phyloP scores from a whole-genome alignment of 2,797 vertebrate species.

The Anas capensis region DNA sequence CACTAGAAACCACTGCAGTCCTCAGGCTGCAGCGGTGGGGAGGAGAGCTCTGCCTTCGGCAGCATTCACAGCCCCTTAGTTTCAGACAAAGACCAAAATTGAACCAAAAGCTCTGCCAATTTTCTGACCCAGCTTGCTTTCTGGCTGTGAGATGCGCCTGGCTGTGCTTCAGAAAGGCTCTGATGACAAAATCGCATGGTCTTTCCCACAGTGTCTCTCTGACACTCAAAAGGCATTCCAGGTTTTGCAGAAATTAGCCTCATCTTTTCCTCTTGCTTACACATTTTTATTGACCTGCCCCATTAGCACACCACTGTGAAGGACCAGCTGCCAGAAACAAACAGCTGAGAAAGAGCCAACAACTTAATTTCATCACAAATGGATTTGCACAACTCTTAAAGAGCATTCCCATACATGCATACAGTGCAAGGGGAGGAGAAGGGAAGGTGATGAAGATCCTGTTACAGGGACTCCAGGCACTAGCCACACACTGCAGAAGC shows the following conservation, averaged over 20 bases:
- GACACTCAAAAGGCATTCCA: not conserved
- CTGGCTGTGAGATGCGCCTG: not conserved
- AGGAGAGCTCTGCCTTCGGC: not conserved
- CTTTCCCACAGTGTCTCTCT: not conserved
- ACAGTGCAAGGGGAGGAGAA: not conserved
- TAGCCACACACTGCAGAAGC: not conserved
- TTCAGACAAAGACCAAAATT: not conserved
- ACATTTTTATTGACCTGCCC: not conserved
- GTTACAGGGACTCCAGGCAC: not conserved
- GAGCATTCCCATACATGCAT: not conserved
- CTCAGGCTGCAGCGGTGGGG: accelerated
- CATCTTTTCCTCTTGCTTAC: not conserved
- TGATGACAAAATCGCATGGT: not conserved
- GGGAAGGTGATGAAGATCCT: not conserved
- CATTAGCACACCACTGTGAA: not conserved
- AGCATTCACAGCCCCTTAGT: not conserved
- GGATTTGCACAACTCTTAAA: not conserved
- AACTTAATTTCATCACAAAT: not conserved
- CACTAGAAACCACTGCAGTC: not conserved
- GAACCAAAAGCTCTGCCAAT: not conserved
- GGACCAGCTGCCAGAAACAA: not conserved
- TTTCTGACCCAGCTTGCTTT: conserved; percentile 16
- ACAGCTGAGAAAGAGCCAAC: not conserved
- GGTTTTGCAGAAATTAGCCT: not conserved
- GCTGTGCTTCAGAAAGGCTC: not conserved